These are phyloP conservation scores for Isaurus tuberculatus DNA, from an alignment of 92 coral and sea anemone species.

Conservation along the genomic window DNA sequence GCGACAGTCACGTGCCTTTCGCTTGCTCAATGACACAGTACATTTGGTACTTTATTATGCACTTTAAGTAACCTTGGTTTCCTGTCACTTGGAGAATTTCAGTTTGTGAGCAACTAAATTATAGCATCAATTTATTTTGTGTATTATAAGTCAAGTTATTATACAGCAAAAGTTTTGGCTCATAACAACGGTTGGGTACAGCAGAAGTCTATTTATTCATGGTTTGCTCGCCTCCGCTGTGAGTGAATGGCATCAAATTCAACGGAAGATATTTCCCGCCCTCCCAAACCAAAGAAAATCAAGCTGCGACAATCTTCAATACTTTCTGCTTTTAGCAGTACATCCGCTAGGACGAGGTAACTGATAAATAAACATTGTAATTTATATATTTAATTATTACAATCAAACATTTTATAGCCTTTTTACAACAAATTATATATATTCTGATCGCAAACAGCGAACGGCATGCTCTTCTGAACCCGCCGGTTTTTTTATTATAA, in stretches of 20 bases:
- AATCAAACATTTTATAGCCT: no score
- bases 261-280: not conserved
- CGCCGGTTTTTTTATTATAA: no score
- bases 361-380: no score
- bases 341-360: conserved; percentile 5
- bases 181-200: no score
- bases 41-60: conserved; percentile 18
- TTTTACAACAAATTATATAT: no score
- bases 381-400: no score
- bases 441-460: no score
- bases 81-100: conserved; percentile 29
- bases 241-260: conserved; percentile 27
- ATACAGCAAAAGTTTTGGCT: no score
- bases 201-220: no score
- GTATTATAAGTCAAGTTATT: conserved; percentile 13
- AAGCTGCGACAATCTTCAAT: conserved; percentile 2
- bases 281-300: conserved; percentile 13
- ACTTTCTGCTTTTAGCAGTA: conserved; percentile 39
- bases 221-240: not conserved
- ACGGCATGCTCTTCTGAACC: no score
- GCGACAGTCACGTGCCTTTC: no score
- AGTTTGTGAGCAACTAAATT: conserved; percentile 20
- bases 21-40: no score
- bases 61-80: conserved; percentile 26
- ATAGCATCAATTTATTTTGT: conserved; percentile 20